Base-by-base conservation (phyloP, 2,888 invertebrate species). In the Ecdyonurus torrentis region DNA sequence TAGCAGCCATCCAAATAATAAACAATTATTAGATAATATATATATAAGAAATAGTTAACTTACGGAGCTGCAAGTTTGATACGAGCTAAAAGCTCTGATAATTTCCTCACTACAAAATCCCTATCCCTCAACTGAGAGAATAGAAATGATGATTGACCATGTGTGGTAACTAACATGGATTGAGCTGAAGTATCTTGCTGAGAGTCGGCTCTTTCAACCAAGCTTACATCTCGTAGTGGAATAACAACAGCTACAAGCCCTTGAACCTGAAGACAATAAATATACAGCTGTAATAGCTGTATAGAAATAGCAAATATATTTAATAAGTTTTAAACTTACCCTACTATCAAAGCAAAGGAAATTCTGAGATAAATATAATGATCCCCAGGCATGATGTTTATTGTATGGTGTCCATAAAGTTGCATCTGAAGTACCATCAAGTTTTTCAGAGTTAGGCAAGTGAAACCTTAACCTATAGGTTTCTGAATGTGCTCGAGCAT, bases 311-410 rank as follows among this genome's bases (percentile, higher is more conserved):
- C 19, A 1, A 58, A 1, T 20, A 58, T 58, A 19, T n/a, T n/a
- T n/a, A n/a, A n/a, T n/a, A n/a, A n/a, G n/a, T n/a, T n/a, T n/a
- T n/a, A n/a, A n/a, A n/a, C 81, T 81, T 72, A 96, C 95, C 79
- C 91, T 84, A 75, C 97, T 97, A 72, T 91, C 89, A 74, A 97
- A 99, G 74, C 98, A 98, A 70, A 97, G 82, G 74, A 93, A 99
- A 77, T 91, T 94, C 71, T 89, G 87, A 0, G 97, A 97, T 60
- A 99, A 77, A 74, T 89, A 98, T 70, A 99, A 79, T 67, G 87
- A 82, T 19, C 98, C 98, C 78, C 85, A 83, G 63, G 90, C 89
- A 72, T 91, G 87, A 67, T 85, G 84, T 73, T 95, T 95, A 72
- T 94, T 91, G 73, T 91, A 98, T 0, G 97, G 96, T 1, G 97